These are phyloP conservation scores for Apis cerana DNA, from an alignment of 1,140 invertebrate genomes.

Conservation along the genomic window DNA sequence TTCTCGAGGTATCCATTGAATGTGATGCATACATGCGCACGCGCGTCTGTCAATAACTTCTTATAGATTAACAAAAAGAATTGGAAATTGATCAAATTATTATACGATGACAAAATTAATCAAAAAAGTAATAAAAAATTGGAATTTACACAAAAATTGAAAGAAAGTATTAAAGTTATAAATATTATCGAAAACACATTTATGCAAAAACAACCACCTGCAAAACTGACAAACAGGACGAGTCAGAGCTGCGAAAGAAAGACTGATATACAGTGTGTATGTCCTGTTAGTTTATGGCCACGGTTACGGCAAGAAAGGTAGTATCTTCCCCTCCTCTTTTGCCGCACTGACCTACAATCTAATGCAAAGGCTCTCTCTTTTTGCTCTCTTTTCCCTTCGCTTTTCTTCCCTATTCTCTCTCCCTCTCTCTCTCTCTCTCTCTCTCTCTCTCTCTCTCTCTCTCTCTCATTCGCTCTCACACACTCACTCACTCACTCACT, in stretches of 20 bases:
- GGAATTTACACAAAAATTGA: not conserved
- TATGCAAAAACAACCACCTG: conserved; percentile 3
- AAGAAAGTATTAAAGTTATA: not conserved
- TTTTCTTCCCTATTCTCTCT: not conserved
- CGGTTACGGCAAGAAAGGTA: conserved; percentile 69
- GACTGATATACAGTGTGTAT: conserved; percentile 71
- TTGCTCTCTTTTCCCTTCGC: conserved; percentile 34
- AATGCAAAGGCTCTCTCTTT: conserved; percentile 55
- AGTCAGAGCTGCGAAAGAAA: conserved; percentile 73
- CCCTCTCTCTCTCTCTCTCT: not conserved
- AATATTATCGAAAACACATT: not conserved
- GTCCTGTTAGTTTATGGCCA: conserved; percentile 78
- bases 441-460: not conserved
- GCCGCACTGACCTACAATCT: conserved; percentile 73
- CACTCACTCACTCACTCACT: not conserved
- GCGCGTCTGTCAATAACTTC: conserved; percentile 14
- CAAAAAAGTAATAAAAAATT: not conserved
- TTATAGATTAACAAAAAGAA: conserved; percentile 51
- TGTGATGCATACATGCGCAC: conserved; percentile 1
- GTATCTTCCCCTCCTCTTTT: conserved; percentile 63
- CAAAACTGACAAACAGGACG: conserved; percentile 45
- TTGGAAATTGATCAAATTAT: not conserved
- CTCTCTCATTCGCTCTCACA: not conserved
- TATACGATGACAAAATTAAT: no score
- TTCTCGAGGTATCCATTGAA: conserved; percentile 21